Evolutionary conservation across 2,113 vertebrate genomes (phyloP).

Genomic region (Coryphaenoides rupestris): DNA sequence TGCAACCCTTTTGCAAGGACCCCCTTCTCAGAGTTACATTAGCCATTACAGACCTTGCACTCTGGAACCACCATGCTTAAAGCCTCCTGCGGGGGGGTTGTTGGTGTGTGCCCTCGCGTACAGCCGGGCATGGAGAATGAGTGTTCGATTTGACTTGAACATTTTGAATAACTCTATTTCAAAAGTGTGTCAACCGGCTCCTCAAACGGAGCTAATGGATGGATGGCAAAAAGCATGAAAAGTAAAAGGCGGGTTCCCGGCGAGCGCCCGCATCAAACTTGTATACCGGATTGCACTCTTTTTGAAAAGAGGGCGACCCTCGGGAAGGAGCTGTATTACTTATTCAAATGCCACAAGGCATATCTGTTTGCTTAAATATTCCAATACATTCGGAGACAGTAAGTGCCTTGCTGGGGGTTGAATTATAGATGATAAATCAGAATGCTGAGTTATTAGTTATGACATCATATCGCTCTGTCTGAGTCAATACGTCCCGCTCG

Average conservation of each 20-base stretch:
- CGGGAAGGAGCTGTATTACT: conserved; percentile 63
- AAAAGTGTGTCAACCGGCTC: conserved; percentile 56
- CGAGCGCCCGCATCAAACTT: conserved; percentile 60
- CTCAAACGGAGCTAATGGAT: conserved; percentile 67
- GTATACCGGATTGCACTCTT: conserved; percentile 57
- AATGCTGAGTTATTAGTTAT: conserved; percentile 71
- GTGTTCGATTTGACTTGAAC: conserved; percentile 49
- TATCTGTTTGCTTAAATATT: conserved; percentile 76
- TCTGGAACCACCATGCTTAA: conserved; percentile 1
- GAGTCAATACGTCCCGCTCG: conserved; percentile 50
- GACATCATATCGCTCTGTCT: conserved; percentile 60
- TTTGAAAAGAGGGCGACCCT: conserved; percentile 55
- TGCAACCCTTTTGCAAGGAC: too few relatives aligned
- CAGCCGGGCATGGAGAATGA: conserved; percentile 39
- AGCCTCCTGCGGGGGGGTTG: conserved; percentile 11
- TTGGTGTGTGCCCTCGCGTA: conserved; percentile 39
- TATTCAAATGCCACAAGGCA: conserved; percentile 71
- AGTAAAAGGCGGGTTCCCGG: conserved; percentile 57
- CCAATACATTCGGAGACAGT: conserved; percentile 72
- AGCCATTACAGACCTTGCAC: conserved; percentile 13
- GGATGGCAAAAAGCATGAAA: conserved; percentile 61
- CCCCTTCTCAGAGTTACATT: conserved; percentile 15
- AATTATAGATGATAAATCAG: conserved; percentile 74
- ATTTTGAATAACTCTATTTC: conserved; percentile 54
- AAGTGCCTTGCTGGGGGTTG: conserved; percentile 71